Conservation (phyloP, 1,140 invertebrate genomes). For the Hylaeus volcanicus region DNA sequence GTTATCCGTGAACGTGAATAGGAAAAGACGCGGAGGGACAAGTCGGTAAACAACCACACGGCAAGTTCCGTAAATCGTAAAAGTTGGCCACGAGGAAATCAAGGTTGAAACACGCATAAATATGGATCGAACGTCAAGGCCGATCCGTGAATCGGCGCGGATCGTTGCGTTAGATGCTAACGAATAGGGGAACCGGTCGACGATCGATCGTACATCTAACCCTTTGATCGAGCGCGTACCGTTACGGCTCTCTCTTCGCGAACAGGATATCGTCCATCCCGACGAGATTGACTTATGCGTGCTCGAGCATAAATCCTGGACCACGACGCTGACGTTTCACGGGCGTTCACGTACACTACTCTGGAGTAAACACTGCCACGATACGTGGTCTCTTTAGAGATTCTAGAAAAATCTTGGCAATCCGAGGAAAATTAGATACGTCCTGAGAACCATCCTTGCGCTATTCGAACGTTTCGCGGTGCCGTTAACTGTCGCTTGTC, state of each 20-base stretch:
- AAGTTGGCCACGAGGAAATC: not conserved
- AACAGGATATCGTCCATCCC: constrained; percentile 50
- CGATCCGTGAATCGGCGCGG: not conserved
- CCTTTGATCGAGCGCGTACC: constrained; percentile 51
- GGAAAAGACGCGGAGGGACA: too few relatives aligned
- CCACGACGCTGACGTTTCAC: not conserved
- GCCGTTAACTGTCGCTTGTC: constrained; percentile 45
- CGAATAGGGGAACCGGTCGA: constrained; percentile 44
- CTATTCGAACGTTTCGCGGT: constrained; percentile 4
- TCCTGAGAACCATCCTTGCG: not conserved
- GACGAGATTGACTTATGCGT: constrained; percentile 46
- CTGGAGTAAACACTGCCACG: constrained; percentile 20
- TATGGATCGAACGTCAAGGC: constrained; percentile 35
- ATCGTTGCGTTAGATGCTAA: constrained; percentile 45
- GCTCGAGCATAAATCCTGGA: constrained; percentile 36
- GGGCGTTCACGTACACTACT: not conserved
- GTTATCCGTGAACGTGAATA: not conserved
- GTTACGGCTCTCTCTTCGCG: constrained; percentile 48
- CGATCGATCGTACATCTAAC: constrained; percentile 39
- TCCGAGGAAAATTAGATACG: constrained; percentile 34
- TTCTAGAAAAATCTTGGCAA: not conserved
- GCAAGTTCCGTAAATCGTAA: too few relatives aligned
- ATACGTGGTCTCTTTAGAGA: not conserved
- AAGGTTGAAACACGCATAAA: constrained; percentile 29
- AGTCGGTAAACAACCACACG: not conserved